These are phyloP conservation scores for Octodon degus DNA, from an alignment of 2,113 vertebrate species.

Conservation along the genomic window DNA sequence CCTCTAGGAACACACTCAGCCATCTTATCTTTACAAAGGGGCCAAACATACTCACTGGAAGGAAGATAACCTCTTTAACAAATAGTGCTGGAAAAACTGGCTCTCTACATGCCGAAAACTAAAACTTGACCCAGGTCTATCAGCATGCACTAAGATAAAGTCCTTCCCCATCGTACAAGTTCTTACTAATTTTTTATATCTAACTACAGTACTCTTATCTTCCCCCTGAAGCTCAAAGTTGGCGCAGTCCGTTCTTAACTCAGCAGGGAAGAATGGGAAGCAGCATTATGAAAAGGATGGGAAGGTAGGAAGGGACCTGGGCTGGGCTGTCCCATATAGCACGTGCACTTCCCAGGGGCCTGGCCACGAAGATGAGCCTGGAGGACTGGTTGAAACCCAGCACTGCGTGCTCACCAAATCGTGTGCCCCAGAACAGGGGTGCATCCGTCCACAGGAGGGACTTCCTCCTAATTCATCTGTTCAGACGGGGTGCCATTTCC, in stretches of 20 bases:
- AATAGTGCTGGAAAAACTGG: no score
- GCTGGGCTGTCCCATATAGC: background rate
- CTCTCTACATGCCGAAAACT: no score
- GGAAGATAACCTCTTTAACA: no score
- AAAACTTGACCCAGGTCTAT: no score
- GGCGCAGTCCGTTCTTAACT: background rate
- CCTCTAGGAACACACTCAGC: no score
- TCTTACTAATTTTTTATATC: background rate
- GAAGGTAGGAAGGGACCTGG: constrained; percentile 12
- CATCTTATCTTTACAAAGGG: no score
- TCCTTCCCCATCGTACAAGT: background rate
- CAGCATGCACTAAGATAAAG: no score
- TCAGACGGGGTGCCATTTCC: background rate
- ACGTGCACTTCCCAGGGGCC: background rate
- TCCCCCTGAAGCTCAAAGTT: background rate
- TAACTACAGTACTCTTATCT: background rate
- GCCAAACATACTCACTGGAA: no score
- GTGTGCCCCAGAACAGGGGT: background rate
- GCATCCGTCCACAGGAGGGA: background rate
- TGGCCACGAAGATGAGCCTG: background rate
- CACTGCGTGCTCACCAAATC: background rate
- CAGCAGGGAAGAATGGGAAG: constrained; percentile 34
- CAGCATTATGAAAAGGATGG: background rate
- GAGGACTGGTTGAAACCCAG: background rate
- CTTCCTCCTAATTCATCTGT: background rate